Evolutionary conservation across 92 coral and sea anemone genomes (phyloP), one percentile per base, ranked within the genome.

Genomic region (Epizoanthus fatuus): DNA sequence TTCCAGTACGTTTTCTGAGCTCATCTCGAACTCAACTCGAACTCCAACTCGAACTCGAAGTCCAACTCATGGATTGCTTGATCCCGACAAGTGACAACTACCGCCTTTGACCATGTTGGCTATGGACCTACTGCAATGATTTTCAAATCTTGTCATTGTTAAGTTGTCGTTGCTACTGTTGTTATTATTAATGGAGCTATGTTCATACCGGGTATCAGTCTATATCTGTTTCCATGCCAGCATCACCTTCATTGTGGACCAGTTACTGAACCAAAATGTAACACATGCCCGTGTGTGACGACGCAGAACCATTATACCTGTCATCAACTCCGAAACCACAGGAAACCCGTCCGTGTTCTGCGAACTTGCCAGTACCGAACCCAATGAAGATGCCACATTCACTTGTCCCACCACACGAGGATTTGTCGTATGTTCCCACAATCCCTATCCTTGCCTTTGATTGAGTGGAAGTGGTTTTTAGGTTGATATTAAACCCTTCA

Each of bases 251-350:
- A 37, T 8, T 75, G 37, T 75, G 37, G 39, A 47, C 14, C 8
- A 67, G 89, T 64, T 39, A 64, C 16, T 64, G 69, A 64, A 64
- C 69, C 42, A 64, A 64, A 16, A 64, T 39, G 25, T 64, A 64
- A 11, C 69, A 37, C 44, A 32, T 64, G 16, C 45, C 69, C 44
- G 35, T 4, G 14, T 32, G 45, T 22, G 69, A 64, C n/a, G 38
- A 14, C 16, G 13, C 69, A 2, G 2, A 8, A 19, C 69, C 45
- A 64, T 3, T 32, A 13, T 64, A 64, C 5, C 15, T 25, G 1
- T 1, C 14, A 15, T 64, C 69, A 25, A 32, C 69, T 64, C 69
- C 69, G 44, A 25, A 32, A 2, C 69, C 69, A 32, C 69, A 64
- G 44, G 69, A 64, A 12, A 64, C 38, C 7, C 5, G 14, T 2